Conservation (phyloP, 2,888 invertebrate species). For the Alloplasta piceator region DNA sequence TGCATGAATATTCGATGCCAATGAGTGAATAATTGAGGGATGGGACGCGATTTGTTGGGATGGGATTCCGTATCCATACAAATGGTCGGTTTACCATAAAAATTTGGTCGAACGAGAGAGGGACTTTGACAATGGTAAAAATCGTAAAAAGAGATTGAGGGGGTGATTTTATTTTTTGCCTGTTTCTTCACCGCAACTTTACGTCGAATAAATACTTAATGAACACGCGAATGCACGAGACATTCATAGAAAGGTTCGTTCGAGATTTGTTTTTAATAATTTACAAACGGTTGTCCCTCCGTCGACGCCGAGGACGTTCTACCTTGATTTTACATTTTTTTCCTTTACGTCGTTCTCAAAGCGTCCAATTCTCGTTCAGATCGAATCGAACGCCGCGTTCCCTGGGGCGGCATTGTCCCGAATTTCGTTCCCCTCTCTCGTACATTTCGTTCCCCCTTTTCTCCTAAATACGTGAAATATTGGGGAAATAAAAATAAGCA, state of each 20-base stretch:
- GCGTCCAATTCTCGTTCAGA: constrained; percentile 41
- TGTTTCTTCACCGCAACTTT: constrained; percentile 42
- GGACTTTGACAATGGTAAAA: neutral
- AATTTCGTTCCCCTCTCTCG: constrained; percentile 11
- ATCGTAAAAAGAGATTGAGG: neutral
- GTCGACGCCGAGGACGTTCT: constrained; percentile 23
- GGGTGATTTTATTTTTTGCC: constrained; percentile 19
- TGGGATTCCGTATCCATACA: constrained; percentile 70
- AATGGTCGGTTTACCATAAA: constrained; percentile 74
- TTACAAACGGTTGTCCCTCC: constrained; percentile 27
- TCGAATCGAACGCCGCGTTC: constrained; percentile 53
- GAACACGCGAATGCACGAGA: constrained; percentile 33
- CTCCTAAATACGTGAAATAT: constrained; percentile 37
- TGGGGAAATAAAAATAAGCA: constrained; percentile 35
- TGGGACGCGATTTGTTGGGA: constrained; percentile 23
- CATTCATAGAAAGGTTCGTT: constrained; percentile 42
- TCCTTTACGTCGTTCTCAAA: neutral
- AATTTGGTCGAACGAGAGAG: constrained; percentile 68
- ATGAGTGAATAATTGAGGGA: constrained; percentile 70
- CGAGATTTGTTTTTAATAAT: constrained; percentile 45
- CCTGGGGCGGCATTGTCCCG: constrained; percentile 49
- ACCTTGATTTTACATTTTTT: constrained; percentile 35
- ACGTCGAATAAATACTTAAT: constrained; percentile 47
- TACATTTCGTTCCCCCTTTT: constrained; percentile 23
- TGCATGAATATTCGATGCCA: constrained; percentile 33